Percentiles rank a stretch among this genome's conserved stretches.
These are phyloP conservation scores for Barbus barbus DNA, from an alignment of 2,113 vertebrate species.

Conservation along the genomic window DNA sequence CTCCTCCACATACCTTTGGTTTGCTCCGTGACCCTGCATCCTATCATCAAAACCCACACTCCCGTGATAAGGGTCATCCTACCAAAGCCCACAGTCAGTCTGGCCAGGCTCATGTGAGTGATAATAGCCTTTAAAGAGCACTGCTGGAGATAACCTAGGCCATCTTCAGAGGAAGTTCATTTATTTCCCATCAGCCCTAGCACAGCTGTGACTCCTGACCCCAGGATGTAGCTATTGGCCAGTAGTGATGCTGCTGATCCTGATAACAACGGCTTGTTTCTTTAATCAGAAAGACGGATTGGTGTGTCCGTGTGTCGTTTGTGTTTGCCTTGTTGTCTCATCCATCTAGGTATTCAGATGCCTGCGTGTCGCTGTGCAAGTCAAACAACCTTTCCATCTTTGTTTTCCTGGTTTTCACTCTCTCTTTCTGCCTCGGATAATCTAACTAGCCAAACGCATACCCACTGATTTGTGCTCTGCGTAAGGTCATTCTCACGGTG, in stretches of 20 bases:
- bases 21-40: slow-evolving; percentile 47
- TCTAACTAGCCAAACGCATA: slow-evolving; percentile 13
- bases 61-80: slow-evolving; percentile 37
- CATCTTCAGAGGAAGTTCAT: slow-evolving; percentile 47
- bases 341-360: slow-evolving; percentile 48
- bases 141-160: slow-evolving; percentile 56
- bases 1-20: slow-evolving; percentile 52
- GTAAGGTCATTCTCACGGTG: slow-evolving; percentile 31
- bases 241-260: slow-evolving; percentile 29
- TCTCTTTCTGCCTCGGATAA: slow-evolving; percentile 22
- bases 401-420: slow-evolving; percentile 31
- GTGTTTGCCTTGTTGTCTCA: slow-evolving; percentile 39
- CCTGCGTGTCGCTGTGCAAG: slow-evolving; percentile 49
- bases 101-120: slow-evolving; percentile 51
- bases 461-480: slow-evolving; percentile 22
- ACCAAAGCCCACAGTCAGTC: slow-evolving; percentile 34
- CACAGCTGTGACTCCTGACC: slow-evolving; percentile 57
- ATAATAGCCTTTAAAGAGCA: slow-evolving; percentile 46
- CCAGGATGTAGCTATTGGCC: slow-evolving; percentile 13
- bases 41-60: slow-evolving; percentile 38
- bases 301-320: slow-evolving; percentile 31
- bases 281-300: slow-evolving; percentile 52
- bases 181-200: slow-evolving; percentile 29
- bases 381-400: slow-evolving; percentile 46
- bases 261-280: slow-evolving; percentile 37